These are phyloP conservation scores for Meloe dianella DNA, from an alignment of 2,888 invertebrate species.

Conservation along the genomic window DNA sequence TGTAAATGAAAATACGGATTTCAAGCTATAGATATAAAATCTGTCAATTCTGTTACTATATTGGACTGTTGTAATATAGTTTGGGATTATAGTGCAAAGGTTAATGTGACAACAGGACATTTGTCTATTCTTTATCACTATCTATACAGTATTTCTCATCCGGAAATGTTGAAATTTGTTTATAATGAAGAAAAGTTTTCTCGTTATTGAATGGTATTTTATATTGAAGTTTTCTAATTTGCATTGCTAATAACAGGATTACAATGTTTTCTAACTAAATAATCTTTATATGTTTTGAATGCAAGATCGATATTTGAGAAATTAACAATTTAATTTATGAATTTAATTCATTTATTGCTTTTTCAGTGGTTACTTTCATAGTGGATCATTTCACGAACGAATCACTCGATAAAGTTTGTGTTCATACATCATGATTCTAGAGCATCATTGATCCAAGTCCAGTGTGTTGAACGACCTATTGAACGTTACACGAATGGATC, in stretches of 20 bases:
- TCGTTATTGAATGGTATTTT: neutral
- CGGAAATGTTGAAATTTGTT: neutral
- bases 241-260: constrained; percentile 1
- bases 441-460: too few species aligned
- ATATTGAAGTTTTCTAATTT: constrained; percentile 1
- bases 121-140: neutral
- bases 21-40: neutral
- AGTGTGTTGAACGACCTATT: too few species aligned
- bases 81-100: neutral
- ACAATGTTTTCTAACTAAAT: neutral
- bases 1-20: neutral
- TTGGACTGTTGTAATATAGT: neutral
- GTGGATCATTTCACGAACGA: too few species aligned
- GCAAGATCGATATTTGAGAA: neutral
- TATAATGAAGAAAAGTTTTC: neutral
- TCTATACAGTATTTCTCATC: neutral
- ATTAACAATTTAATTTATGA: neutral
- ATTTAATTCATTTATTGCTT: too few species aligned
- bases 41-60: too few species aligned
- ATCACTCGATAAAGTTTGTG: too few species aligned
- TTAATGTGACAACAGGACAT: neutral
- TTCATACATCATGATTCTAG: too few species aligned
- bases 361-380: too few species aligned
- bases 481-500: too few species aligned
- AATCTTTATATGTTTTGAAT: neutral